These are phyloP conservation scores for Drosophila athabasca DNA, from an alignment of 1,140 invertebrate genomes.

Conservation along the genomic window DNA sequence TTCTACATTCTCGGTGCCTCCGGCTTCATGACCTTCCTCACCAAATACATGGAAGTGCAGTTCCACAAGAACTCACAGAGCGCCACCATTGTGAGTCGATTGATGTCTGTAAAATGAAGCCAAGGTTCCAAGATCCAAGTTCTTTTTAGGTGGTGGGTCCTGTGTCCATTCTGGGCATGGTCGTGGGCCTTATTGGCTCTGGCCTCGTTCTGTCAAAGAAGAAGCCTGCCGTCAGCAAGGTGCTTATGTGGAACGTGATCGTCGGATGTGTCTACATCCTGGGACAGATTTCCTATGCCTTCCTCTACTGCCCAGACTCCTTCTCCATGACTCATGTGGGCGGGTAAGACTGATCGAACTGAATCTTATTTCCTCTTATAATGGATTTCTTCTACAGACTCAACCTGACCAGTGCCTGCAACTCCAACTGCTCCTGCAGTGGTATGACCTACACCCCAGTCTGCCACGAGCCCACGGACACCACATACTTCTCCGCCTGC, in stretches of 20 bases:
- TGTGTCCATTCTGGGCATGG: conserved; percentile 85
- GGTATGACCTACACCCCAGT: conserved; percentile 86
- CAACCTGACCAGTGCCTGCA: conserved; percentile 85
- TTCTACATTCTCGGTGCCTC: conserved; percentile 88
- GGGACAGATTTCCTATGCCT: conserved; percentile 85
- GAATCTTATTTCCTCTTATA: too few species aligned
- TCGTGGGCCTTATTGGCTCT: conserved; percentile 87
- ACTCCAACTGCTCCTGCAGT: conserved; percentile 85
- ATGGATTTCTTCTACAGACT: conserved; percentile 72
- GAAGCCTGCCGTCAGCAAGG: conserved; percentile 85
- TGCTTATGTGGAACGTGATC: conserved; percentile 88
- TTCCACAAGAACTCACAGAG: conserved; percentile 87
- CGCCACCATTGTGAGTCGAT: conserved; percentile 85
- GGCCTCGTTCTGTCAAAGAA: conserved; percentile 87
- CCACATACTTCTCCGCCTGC: conserved; percentile 87
- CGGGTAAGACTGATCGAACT: conserved; percentile 35
- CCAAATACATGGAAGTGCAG: conserved; percentile 89
- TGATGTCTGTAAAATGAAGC: conserved; percentile 61
- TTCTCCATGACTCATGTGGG: conserved; percentile 48
- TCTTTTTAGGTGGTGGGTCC: conserved; percentile 85
- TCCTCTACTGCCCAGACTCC: conserved; percentile 85
- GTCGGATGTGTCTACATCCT: conserved; percentile 85
- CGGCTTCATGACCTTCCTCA: conserved; percentile 88
- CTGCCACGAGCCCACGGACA: conserved; percentile 85
- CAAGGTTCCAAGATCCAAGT: conserved; percentile 58